A percentile compares a stretch with the other conserved stretches of the same genome.
These are phyloP conservation scores for Caenorhabditis sp. DNA, from an alignment of 2,888 invertebrate genomes.

Conservation along the genomic window DNA sequence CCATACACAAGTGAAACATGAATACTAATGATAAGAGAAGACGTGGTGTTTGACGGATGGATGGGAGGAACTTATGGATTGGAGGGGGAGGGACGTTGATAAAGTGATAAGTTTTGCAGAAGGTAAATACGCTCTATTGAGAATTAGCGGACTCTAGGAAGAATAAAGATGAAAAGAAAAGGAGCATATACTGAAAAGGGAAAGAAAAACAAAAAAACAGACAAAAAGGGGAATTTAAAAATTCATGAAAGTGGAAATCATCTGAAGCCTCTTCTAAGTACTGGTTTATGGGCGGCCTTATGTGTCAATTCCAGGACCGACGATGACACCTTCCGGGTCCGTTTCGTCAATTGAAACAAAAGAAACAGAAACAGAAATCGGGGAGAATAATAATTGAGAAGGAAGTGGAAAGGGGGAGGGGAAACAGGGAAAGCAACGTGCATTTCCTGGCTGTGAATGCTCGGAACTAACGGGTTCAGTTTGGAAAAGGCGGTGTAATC, in stretches of 20 bases:
- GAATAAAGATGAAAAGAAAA: not conserved
- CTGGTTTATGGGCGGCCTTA: not conserved
- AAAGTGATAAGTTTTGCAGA: not conserved
- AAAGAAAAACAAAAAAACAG: not conserved
- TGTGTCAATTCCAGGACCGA: not conserved
- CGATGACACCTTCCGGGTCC: slow-evolving; percentile 9
- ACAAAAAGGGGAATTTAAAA: slow-evolving; percentile 1
- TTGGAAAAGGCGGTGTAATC: too few relatives aligned
- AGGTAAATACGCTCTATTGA: not conserved
- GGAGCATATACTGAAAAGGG: not conserved
- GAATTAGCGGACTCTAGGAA: not conserved
- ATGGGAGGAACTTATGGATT: not conserved
- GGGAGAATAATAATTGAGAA: slow-evolving; percentile 6
- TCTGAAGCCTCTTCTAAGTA: not conserved
- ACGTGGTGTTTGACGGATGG: not conserved
- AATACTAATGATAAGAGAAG: slow-evolving; percentile 4
- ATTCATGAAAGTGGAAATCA: slow-evolving; percentile 1
- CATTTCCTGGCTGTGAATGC: not conserved
- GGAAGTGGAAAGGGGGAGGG: not conserved
- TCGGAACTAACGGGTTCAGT: not conserved
- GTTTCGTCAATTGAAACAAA: not conserved
- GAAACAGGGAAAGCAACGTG: not conserved
- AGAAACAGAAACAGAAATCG: not conserved
- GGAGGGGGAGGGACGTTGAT: too few relatives aligned
- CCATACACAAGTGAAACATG: slow-evolving; percentile 21